These are phyloP conservation scores for Calliscelio sp. DNA, from an alignment of 2,888 invertebrate genomes.

Conservation along the genomic window DNA sequence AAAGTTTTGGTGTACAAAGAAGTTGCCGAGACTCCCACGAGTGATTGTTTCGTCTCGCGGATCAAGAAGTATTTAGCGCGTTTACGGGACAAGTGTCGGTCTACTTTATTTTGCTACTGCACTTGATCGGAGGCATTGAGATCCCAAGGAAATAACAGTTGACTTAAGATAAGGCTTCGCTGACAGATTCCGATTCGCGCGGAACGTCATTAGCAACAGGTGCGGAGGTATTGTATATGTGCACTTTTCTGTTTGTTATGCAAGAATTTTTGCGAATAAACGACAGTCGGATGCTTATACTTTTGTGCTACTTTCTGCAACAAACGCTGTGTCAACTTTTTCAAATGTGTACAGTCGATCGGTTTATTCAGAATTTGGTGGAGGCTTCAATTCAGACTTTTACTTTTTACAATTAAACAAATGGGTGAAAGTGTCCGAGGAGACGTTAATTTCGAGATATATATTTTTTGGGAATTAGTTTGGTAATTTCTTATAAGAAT, in stretches of 20 bases:
- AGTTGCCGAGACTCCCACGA: no score
- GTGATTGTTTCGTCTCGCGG: slow-evolving; percentile 31
- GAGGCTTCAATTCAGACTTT: no score
- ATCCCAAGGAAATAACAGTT: slow-evolving; percentile 34
- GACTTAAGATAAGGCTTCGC: slow-evolving; percentile 41
- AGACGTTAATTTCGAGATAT: no score
- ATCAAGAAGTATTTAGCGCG: slow-evolving; percentile 45
- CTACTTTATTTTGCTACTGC: slow-evolving; percentile 34
- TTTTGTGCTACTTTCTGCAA: no score
- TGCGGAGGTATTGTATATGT: slow-evolving; percentile 39
- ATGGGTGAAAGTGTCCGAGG: no score
- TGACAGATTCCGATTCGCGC: slow-evolving; percentile 33
- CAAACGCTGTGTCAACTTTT: not conserved
- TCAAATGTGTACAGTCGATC: no score
- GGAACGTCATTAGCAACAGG: slow-evolving; percentile 57
- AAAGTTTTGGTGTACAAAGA: no score
- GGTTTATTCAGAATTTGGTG: no score
- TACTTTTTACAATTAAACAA: no score
- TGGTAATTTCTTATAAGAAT: no score
- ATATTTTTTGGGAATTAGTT: no score
- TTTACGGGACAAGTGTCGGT: slow-evolving; percentile 69
- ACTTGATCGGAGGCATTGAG: slow-evolving; percentile 19
- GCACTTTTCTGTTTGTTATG: slow-evolving; percentile 30
- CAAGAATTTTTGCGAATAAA: slow-evolving; percentile 5
- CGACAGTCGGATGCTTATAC: no score